phyloP scores from a whole-genome alignment of 2,888 invertebrate genomes.

The Eudemis profundana region DNA sequence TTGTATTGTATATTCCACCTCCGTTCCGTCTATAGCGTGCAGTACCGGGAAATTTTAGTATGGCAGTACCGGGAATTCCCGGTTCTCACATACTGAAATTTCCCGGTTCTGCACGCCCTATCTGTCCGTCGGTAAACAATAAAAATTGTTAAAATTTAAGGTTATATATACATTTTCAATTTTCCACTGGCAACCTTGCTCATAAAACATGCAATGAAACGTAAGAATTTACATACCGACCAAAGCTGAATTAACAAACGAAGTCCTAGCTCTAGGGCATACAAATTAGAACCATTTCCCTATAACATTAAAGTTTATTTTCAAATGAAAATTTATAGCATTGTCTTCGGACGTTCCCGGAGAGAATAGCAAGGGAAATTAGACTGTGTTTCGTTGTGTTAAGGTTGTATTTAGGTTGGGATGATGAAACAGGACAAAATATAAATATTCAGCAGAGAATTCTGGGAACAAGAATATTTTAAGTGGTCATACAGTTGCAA shows the following conservation, averaged over 20 bases:
- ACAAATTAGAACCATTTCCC: constrained; percentile 10
- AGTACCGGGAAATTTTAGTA: too few relatives aligned
- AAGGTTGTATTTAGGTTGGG: constrained; percentile 10
- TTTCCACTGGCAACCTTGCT: constrained; percentile 22
- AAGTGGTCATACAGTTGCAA: constrained; percentile 30
- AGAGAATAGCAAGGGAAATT: neutral
- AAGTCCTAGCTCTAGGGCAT: neutral
- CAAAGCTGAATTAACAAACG: constrained; percentile 47
- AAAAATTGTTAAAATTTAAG: neutral
- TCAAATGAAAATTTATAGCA: neutral
- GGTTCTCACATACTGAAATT: neutral
- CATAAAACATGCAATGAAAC: constrained; percentile 42
- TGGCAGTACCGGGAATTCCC: too few relatives aligned
- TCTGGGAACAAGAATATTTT: constrained; percentile 41
- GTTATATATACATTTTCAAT: neutral
- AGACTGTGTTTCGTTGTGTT: neutral
- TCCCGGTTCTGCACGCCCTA: neutral
- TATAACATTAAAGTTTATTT: constrained; percentile 8
- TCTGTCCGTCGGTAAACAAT: neutral
- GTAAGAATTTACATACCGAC: constrained; percentile 48
- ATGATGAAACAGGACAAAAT: constrained; percentile 38
- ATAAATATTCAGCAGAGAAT: constrained; percentile 38
- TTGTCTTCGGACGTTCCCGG: constrained; percentile 4
- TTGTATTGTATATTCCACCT: too few relatives aligned
- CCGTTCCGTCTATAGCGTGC: too few relatives aligned